These are phyloP conservation scores for Pecten maximus DNA, from an alignment of 2,888 invertebrate genomes.

Conservation along the genomic window DNA sequence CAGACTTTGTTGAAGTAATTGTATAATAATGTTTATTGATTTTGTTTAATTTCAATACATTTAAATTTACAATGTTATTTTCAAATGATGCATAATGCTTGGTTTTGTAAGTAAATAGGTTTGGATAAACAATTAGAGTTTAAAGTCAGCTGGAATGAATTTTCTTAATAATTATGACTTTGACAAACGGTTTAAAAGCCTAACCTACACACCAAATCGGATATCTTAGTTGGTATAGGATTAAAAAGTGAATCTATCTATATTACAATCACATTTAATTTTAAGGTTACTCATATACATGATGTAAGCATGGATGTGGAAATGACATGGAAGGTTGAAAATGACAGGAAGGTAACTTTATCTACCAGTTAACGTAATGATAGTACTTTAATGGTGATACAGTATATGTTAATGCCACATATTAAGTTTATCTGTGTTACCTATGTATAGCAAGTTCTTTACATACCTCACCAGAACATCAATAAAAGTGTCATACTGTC, in stretches of 20 bases:
- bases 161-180: neutral
- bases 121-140: neutral
- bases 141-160: neutral
- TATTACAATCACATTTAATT: neutral
- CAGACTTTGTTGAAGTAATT: neutral
- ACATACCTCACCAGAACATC: neutral
- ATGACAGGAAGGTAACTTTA: neutral
- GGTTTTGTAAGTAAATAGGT: neutral
- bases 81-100: neutral
- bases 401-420: neutral
- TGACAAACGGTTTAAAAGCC: neutral
- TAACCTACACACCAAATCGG: neutral
- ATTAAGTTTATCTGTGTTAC: neutral
- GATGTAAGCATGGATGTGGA: too few species aligned
- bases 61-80: slow-evolving; percentile 6
- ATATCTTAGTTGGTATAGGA: neutral
- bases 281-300: neutral
- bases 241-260: neutral
- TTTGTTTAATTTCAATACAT: slow-evolving; percentile 26
- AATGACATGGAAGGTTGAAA: neutral
- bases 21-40: slow-evolving; percentile 11
- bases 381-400: neutral
- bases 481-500: neutral
- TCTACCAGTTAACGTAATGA: neutral
- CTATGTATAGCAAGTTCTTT: neutral